phyloP scores from a whole-genome alignment of 2,113 vertebrate species.

The Hyperopisus bebe region DNA sequence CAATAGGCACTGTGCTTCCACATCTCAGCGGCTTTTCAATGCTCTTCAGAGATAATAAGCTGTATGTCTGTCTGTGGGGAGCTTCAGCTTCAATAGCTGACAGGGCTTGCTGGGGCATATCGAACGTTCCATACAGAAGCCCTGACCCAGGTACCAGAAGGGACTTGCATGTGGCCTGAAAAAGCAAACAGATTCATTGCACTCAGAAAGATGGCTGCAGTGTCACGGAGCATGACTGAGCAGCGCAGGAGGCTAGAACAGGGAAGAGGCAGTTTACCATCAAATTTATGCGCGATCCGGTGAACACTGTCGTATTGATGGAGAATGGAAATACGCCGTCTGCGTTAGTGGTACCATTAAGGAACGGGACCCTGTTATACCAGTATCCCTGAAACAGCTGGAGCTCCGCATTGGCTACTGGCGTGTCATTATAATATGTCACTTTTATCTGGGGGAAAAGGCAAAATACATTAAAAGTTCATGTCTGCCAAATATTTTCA shows the following conservation, averaged over 20 bases:
- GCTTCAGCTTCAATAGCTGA: conserved; percentile 5
- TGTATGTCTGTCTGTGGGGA: conserved; percentile 32
- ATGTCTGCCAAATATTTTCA: neutral
- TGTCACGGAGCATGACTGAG: too few relatives aligned
- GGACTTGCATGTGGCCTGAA: conserved; percentile 30
- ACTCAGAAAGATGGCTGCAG: too few relatives aligned
- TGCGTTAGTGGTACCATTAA: conserved; percentile 52
- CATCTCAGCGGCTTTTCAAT: conserved; percentile 39
- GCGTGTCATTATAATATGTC: conserved; percentile 32
- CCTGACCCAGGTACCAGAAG: rapidly evolving
- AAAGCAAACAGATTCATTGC: neutral
- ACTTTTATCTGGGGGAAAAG: conserved; percentile 43
- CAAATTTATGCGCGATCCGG: conserved; percentile 10
- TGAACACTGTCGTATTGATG: conserved; percentile 24
- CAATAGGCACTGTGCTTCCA: conserved; percentile 27
- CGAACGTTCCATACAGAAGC: neutral
- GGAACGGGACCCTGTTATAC: neutral
- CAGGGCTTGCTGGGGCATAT: neutral
- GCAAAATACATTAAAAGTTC: neutral
- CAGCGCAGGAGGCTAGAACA: neutral
- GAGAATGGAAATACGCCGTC: conserved; percentile 49
- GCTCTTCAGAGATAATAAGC: conserved; percentile 43
- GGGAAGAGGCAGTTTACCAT: conserved; percentile 29
- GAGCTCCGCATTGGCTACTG: conserved; percentile 33
- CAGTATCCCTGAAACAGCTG: conserved; percentile 35